A percentile compares a stretch with the other conserved stretches of the same genome.
Conservation (phyloP, 2,888 invertebrate genomes). For the Villa cingulata region DNA sequence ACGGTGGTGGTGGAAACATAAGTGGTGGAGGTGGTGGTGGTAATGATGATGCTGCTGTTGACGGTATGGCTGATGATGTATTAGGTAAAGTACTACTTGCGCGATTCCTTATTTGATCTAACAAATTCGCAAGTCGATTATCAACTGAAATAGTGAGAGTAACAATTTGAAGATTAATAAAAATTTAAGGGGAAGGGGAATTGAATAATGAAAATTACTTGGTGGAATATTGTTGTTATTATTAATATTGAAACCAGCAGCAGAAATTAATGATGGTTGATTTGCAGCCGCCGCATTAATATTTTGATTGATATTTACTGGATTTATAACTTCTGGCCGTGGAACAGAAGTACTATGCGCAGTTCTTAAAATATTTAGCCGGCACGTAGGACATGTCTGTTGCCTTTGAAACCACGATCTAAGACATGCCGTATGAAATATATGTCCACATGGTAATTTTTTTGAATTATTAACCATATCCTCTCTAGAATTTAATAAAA, state of each 20-base stretch:
- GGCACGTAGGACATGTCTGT: conserved; percentile 98
- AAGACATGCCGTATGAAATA: conserved; percentile 95
- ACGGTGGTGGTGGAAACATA: conserved; percentile 31
- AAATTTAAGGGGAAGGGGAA: too few relatives aligned
- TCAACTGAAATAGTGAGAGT: conserved; percentile 14
- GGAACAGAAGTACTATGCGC: conserved; percentile 31
- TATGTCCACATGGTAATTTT: conserved; percentile 97
- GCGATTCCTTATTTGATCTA: conserved; percentile 13
- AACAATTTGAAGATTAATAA: not conserved
- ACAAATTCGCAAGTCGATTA: conserved; percentile 17
- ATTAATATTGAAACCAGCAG: conserved; percentile 11
- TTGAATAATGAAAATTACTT: conserved; percentile 7
- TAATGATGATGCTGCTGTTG: too few relatives aligned
- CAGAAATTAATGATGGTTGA: conserved; percentile 8
- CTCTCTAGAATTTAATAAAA: conserved; percentile 37
- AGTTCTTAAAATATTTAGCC: conserved; percentile 64
- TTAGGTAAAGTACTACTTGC: conserved; percentile 6
- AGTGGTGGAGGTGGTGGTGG: too few relatives aligned
- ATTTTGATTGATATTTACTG: conserved; percentile 16
- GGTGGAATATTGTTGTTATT: conserved; percentile 8
- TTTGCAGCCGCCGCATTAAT: conserved; percentile 21
- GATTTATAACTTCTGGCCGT: conserved; percentile 20
- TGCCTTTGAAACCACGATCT: conserved; percentile 99
- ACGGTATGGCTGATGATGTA: conserved; percentile 14
- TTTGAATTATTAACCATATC: conserved; percentile 67